Evolutionary conservation across 2,888 invertebrate genomes (phyloP).

Genomic region (Euzetes globulus): DNA sequence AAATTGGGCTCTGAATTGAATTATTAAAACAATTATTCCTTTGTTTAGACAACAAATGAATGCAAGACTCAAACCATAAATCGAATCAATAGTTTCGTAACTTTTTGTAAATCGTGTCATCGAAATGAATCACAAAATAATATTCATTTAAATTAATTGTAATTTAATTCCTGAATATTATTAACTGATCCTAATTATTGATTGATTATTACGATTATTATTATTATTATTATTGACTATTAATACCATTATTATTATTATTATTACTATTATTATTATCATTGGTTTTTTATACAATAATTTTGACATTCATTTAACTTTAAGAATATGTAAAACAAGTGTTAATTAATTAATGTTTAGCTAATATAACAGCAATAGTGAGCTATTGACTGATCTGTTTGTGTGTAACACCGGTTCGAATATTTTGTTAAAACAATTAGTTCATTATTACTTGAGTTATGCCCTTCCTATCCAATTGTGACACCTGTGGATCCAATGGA

Average conservation of each 20-base stretch:
- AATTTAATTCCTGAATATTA: conserved; percentile 17
- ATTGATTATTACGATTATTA: conserved; percentile 6
- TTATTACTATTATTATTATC: background rate
- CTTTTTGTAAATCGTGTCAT: background rate
- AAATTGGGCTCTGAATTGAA: background rate
- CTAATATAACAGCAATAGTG: conserved; percentile 5
- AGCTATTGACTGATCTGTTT: conserved; percentile 22
- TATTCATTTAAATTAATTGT: background rate
- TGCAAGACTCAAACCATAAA: background rate
- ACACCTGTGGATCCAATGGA: background rate
- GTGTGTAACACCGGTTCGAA: conserved; percentile 13
- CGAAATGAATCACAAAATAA: conserved; percentile 1
- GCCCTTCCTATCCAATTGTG: conserved; percentile 1
- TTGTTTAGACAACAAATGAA: background rate
- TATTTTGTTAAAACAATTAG: conserved; percentile 13
- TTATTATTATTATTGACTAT: conserved; percentile 11
- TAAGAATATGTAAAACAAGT: background rate
- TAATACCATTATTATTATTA: background rate
- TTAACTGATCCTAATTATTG: background rate
- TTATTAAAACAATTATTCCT: too few species aligned
- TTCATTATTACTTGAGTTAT: background rate
- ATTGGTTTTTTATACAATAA: background rate
- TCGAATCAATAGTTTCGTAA: background rate
- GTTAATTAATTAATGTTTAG: background rate
- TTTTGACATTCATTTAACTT: conserved; percentile 9